These are phyloP conservation scores for Catocala sponsa DNA, from an alignment of 2,888 invertebrate species.

Conservation along the genomic window DNA sequence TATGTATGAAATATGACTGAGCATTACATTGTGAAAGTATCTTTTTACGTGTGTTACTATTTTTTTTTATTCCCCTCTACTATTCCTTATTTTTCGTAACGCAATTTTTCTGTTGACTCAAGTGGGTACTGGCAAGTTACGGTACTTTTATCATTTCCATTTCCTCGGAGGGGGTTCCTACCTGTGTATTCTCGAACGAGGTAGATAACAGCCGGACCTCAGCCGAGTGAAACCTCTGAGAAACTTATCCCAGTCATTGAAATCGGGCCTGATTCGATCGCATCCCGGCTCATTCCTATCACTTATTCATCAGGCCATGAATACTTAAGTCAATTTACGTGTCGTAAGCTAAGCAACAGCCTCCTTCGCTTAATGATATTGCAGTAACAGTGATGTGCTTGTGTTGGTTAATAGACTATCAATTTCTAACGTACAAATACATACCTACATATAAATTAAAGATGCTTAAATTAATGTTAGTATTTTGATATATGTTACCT, in stretches of 20 bases:
- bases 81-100: constrained; percentile 43
- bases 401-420: constrained; percentile 48
- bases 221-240: constrained; percentile 50
- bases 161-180: constrained; percentile 23
- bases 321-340: constrained; percentile 80
- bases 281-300: constrained; percentile 69
- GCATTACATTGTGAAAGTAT: constrained; percentile 62
- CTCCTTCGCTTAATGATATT: constrained; percentile 73
- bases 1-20: constrained; percentile 70
- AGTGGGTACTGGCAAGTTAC: constrained; percentile 30
- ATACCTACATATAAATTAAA: not conserved
- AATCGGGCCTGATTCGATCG: constrained; percentile 75
- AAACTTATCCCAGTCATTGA: constrained; percentile 75
- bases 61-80: constrained; percentile 47
- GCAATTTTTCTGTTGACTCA: constrained; percentile 41
- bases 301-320: constrained; percentile 82
- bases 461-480: no score
- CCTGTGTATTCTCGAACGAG: constrained; percentile 11
- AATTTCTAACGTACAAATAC: constrained; percentile 38
- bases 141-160: constrained; percentile 39
- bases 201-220: constrained; percentile 41
- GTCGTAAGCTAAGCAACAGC: constrained; percentile 66
- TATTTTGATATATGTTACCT: no score
- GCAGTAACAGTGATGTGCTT: constrained; percentile 61
- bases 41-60: constrained; percentile 58